Percentiles rank a stretch among this genome's conserved stretches.
phyloP scores from a whole-genome alignment of 1,140 invertebrate genomes.

The Pentalonia nigronervosa region DNA sequence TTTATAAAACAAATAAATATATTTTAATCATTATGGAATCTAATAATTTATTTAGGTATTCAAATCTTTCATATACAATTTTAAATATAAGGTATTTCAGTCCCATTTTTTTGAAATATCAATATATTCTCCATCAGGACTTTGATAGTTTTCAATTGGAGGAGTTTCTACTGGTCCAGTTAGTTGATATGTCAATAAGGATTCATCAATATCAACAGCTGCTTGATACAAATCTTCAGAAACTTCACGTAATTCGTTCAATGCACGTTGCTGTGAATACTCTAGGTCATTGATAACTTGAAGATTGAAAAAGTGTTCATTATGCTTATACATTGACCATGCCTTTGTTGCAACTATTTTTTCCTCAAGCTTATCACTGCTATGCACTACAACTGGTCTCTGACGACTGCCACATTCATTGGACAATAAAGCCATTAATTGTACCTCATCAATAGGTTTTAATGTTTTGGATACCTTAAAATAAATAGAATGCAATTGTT shows the following conservation, averaged over 20 bases:
- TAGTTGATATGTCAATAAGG: conserved; percentile 72
- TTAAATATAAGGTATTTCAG: conserved; percentile 59
- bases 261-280: conserved; percentile 76
- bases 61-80: neutral
- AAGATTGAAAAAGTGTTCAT: conserved; percentile 72
- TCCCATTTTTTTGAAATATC: conserved; percentile 83
- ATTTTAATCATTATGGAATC: neutral
- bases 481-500: neutral
- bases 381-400: conserved; percentile 65
- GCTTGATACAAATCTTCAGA: conserved; percentile 84
- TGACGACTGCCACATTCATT: conserved; percentile 70
- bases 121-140: conserved; percentile 85
- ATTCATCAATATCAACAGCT: conserved; percentile 79
- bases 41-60: neutral
- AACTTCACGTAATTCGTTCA: conserved; percentile 77
- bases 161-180: conserved; percentile 80
- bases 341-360: conserved; percentile 72
- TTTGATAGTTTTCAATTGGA: conserved; percentile 77
- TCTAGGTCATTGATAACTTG: conserved; percentile 73
- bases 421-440: conserved; percentile 73
- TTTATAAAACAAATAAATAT: neutral
- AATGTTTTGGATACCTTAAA: conserved; percentile 66
- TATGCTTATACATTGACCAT: conserved; percentile 75
- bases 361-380: conserved; percentile 67
- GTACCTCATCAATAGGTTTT: conserved; percentile 83